Conservation (phyloP, 2,888 invertebrate genomes). For the Smittia aterrima region DNA sequence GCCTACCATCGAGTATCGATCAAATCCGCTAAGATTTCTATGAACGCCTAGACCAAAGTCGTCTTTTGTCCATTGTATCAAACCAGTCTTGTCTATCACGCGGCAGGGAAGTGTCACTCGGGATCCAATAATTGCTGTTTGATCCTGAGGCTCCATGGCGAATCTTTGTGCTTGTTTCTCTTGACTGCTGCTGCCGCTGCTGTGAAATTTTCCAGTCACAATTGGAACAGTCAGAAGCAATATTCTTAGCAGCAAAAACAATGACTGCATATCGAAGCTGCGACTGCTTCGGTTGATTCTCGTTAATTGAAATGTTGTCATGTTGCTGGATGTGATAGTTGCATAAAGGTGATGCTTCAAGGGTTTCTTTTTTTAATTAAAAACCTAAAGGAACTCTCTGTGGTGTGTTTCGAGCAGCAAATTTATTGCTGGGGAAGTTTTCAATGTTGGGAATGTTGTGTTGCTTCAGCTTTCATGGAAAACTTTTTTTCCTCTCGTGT, state of each 20-base stretch:
- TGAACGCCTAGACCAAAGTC: conserved; percentile 93
- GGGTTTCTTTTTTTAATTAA: conserved; percentile 15
- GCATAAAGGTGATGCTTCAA: neutral
- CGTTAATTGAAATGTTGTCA: conserved; percentile 40
- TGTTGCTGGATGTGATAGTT: conserved; percentile 10
- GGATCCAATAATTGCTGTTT: conserved; percentile 84
- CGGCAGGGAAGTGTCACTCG: conserved; percentile 86
- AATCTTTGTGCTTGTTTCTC: conserved; percentile 68
- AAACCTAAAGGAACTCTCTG: conserved; percentile 1
- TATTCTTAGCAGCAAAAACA: conserved; percentile 25
- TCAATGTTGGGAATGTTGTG: conserved; percentile 18
- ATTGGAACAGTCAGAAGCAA: conserved; percentile 8
- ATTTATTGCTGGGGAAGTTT: neutral
- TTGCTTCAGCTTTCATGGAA: neutral
- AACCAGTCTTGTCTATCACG: conserved; percentile 83
- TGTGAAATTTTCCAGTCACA: conserved; percentile 11
- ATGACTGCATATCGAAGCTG: neutral
- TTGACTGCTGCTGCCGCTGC: conserved; percentile 29
- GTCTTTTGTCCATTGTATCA: conserved; percentile 95
- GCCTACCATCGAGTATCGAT: conserved; percentile 93
- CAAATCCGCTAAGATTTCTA: conserved; percentile 85
- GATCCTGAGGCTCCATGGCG: conserved; percentile 87
- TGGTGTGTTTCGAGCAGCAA: neutral
- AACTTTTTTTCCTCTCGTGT: neutral
- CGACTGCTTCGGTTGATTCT: conserved; percentile 18